Evolutionary conservation across 2,888 invertebrate genomes (phyloP), one percentile per base, ranked within the genome.

Genomic region (Scaptomyza flava): DNA sequence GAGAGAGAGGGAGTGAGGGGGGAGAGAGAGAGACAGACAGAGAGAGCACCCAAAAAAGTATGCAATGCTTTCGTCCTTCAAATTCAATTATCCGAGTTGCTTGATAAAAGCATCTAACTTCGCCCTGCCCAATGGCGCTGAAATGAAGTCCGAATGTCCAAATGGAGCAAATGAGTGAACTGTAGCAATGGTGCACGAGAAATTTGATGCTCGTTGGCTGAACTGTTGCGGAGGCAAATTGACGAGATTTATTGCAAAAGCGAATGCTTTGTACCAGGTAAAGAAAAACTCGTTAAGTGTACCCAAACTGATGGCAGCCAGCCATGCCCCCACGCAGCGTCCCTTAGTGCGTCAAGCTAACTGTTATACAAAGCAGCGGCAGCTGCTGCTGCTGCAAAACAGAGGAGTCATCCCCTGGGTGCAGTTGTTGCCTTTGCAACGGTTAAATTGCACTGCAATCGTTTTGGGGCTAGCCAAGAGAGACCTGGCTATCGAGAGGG

Each of bases 351-450:
- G 30, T 31, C 38, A 46, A 53, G 46, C 41, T 68, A 75, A 75
- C 60, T 74, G 75, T 47, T 75, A 47, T 59, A 59, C 74, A 73
- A 50, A 46, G 58, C 75, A 20, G 9, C 72, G 48, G n/a, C 56
- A 54, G 58, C 54, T 36, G 61, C 36, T 12, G 68, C 17, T 8
- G 47, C 58, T 45, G 61, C 57, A 46, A 3, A 2, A 6, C 48
- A 17, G 5, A 30, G 12, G 11, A 27, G 20, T 9, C 34, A 65
- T 80, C 81, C 81, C 80, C 57, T 47, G 80, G 65, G 82, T 70
- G 81, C 71, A 81, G 87, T 81, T 86, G 76, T 38, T 66, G 78
- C 66, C 36, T 56, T 33, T 79, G 82, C 67, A 68, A 41, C 77
- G 64, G 77, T 72, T 68, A 70, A 76, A 73, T 68, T 79, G 64